Base-by-base conservation (phyloP, 2,888 invertebrate species). In the Eilema griseolum region DNA sequence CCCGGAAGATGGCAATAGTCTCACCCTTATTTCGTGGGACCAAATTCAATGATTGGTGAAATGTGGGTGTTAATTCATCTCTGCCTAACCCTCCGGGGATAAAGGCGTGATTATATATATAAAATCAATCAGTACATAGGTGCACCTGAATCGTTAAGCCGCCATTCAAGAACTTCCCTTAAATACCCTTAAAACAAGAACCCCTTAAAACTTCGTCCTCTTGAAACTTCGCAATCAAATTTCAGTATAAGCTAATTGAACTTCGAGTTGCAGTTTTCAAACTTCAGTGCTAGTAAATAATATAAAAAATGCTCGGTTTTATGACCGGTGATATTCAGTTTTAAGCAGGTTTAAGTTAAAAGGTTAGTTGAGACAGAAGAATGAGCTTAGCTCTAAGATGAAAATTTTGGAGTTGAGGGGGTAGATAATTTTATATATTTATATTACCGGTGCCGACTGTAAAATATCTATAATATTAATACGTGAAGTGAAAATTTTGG, bases 161-260 rank as follows among this genome's bases (percentile, higher is more conserved):
- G 71, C 66, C 70, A 66, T 73, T 80, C 67, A 72, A 69, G 61
- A 79, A 76, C 72, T 74, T 28, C 20, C 71, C 73, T 66, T 82
- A 89, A 92, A 93, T 90, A 91, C 86, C 87, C 90, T 90, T 89
- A 87, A 88, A 92, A 90, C 85, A n/a, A n/a, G n/a, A 93, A 90
- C 91, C 86, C 87, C 90, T 90, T 89, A 87, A 88, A 92, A 90
- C 85, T 92, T 88, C 65, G 73, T 71, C 79, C 81, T 79, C 75
- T 4, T 37, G 37, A 20, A 91, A 92, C 89, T 93, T 92, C 68
- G 86, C 90, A 92, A 93, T 93, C 90, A 90, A 92, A 90, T 92
- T 92, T 90, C 85, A 86, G 89, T 89, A 87, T 89, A 89, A 90
- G 89, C 90, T 92, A 92, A 92, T 92, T 92, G 92, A 92, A 92